These are phyloP conservation scores for Camponotus floridanus DNA, from an alignment of 1,140 invertebrate genomes.

Conservation along the genomic window DNA sequence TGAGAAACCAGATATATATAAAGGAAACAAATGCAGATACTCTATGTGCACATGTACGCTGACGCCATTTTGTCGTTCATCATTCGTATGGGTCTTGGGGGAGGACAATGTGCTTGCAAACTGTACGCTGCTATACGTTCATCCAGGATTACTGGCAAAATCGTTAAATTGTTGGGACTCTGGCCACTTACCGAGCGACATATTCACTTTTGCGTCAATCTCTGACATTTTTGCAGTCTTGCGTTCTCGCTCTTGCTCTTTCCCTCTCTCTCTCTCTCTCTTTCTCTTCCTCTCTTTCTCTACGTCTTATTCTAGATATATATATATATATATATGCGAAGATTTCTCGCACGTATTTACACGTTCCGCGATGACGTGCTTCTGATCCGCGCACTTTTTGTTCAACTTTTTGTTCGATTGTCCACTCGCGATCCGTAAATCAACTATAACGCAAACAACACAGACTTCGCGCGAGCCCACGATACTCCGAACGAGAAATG, in stretches of 20 bases:
- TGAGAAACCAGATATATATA: constrained; percentile 10
- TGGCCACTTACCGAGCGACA: constrained; percentile 86
- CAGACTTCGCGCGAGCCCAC: neutral
- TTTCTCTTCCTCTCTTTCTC: constrained; percentile 38
- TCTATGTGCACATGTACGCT: constrained; percentile 64
- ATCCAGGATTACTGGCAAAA: constrained; percentile 76
- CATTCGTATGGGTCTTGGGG: no score
- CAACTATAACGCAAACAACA: neutral
- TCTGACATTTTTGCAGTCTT: constrained; percentile 80
- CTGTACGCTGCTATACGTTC: constrained; percentile 71
- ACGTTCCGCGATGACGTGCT: neutral
- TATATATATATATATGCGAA: constrained; percentile 23
- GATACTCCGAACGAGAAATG: neutral
- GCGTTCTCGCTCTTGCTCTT: constrained; percentile 15
- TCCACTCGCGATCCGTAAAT: neutral
- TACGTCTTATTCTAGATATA: neutral
- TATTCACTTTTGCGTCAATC: constrained; percentile 85
- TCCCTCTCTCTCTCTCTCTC: neutral
- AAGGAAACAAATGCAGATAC: constrained; percentile 62
- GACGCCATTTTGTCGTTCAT: constrained; percentile 48
- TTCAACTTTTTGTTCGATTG: neutral
- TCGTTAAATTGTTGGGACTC: constrained; percentile 68
- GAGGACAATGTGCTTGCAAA: neutral
- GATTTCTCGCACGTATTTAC: constrained; percentile 26
- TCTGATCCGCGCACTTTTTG: neutral